A percentile compares a stretch with the other conserved stretches of the same genome.
phyloP scores from a whole-genome alignment of 2,113 vertebrate species.

The Aramus guarauna region DNA sequence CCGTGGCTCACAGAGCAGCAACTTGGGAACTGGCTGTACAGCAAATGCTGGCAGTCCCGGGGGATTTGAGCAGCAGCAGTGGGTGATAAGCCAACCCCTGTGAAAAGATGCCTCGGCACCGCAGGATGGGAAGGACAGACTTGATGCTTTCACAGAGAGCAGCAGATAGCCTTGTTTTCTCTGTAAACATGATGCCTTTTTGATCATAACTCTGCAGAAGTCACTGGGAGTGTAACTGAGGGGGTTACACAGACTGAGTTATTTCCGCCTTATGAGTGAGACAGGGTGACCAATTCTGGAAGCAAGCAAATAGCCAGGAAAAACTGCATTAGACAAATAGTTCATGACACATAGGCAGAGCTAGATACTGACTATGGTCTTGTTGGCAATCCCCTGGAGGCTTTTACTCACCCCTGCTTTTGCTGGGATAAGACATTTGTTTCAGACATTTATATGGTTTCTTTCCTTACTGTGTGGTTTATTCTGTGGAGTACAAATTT shows the following conservation, averaged over 20 bases:
- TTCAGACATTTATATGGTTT: conserved; percentile 29
- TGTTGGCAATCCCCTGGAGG: background rate
- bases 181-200: background rate
- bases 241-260: background rate
- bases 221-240: background rate
- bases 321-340: background rate
- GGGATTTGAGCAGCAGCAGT: background rate
- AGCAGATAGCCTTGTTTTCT: background rate
- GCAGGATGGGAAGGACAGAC: background rate
- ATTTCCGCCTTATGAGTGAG: background rate
- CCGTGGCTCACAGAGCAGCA: background rate
- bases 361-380: conserved; percentile 14
- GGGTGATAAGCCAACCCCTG: background rate
- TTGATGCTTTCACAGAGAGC: background rate
- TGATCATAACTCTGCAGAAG: background rate
- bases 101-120: background rate
- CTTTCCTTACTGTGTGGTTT: conserved; percentile 1
- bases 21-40: conserved; percentile 6
- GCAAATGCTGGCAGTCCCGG: background rate
- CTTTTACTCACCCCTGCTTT: conserved; percentile 30
- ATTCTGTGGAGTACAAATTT: background rate
- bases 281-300: background rate
- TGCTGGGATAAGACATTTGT: conserved; percentile 27
- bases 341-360: background rate
- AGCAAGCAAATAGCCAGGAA: background rate